phyloP scores from a whole-genome alignment of 2,113 vertebrate genomes.

The Dasyornis broadbenti region DNA sequence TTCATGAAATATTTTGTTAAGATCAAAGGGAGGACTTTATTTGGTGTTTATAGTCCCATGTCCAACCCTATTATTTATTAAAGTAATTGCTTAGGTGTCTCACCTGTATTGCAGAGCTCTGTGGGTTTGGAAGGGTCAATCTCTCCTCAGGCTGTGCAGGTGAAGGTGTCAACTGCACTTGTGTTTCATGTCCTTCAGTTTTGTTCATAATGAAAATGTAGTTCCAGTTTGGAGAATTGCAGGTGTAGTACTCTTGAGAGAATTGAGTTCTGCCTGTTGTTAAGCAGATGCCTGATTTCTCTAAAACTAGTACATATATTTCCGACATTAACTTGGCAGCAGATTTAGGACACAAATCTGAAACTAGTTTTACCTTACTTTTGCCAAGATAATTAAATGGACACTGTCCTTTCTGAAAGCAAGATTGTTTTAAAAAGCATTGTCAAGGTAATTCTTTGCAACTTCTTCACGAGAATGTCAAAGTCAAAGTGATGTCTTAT shows the following conservation, averaged over 20 bases:
- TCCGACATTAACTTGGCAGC: not conserved
- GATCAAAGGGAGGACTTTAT: slow-evolving; percentile 18
- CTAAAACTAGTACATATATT: not conserved
- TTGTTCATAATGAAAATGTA: not conserved
- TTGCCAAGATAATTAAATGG: not conserved
- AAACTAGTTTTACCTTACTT: not conserved
- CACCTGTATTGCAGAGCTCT: not conserved
- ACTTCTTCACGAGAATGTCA: not conserved
- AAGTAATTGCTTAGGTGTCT: not conserved
- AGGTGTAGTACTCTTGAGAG: not conserved
- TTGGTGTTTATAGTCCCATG: not conserved
- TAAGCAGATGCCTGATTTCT: not conserved
- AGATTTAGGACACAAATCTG: not conserved
- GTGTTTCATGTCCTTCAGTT: not conserved
- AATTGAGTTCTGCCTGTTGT: not conserved
- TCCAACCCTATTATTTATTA: not conserved
- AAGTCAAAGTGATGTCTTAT: not conserved
- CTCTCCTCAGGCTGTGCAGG: not conserved
- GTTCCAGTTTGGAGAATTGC: not conserved
- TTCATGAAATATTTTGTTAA: not conserved
- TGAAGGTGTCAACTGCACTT: not conserved
- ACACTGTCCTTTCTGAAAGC: not conserved
- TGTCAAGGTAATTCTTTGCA: not conserved
- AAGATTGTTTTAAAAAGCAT: not conserved
- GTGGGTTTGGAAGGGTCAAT: not conserved